Evolutionary conservation across 2,797 vertebrate genomes (phyloP).

Genomic region (Nasua narica): DNA sequence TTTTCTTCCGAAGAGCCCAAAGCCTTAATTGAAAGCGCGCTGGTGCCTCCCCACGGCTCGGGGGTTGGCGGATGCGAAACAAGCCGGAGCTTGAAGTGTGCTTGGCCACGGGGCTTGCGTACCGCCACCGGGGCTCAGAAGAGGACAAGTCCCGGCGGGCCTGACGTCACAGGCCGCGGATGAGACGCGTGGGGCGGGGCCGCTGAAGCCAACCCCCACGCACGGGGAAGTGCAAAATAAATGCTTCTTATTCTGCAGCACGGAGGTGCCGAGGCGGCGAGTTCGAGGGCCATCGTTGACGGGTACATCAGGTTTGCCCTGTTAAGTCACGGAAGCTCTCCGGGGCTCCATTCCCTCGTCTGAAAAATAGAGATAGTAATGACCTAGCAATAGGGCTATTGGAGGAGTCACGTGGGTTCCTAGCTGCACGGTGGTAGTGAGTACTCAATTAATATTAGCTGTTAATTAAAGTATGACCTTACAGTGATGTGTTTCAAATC

Average conservation of each 20-base stretch:
- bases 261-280: not conserved
- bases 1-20: not conserved
- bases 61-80: not conserved
- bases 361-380: not conserved
- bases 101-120: not conserved
- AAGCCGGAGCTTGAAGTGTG: not conserved
- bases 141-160: not conserved
- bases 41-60: not conserved
- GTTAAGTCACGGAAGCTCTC: not conserved
- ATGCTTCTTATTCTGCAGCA: not conserved
- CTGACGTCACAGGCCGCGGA: not conserved
- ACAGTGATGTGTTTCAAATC: not conserved
- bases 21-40: not conserved
- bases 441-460: not conserved
- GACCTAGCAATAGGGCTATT: not conserved
- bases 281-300: not conserved
- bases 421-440: not conserved
- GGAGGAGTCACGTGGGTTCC: not conserved
- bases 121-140: not conserved
- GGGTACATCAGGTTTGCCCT: accelerated
- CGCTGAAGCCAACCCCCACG: not conserved
- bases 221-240: not conserved
- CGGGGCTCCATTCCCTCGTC: not conserved
- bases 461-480: not conserved
- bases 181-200: accelerated